Conservation (phyloP, 2,797 vertebrate species). For the Falco concolor region DNA sequence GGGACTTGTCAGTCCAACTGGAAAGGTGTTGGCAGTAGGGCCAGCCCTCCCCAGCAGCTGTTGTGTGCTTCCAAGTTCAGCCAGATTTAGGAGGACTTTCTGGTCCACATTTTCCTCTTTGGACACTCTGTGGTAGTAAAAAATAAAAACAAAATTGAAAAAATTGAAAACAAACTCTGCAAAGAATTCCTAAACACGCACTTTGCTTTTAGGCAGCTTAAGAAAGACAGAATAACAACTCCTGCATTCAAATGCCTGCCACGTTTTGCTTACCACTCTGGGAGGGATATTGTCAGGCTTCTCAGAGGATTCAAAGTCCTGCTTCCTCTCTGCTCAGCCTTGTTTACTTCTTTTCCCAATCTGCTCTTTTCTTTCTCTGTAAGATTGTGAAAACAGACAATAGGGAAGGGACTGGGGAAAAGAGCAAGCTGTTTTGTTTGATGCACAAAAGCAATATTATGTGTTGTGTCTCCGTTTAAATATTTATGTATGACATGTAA, state of each 20-base stretch:
- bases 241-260: not conserved
- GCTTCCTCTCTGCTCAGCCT: not conserved
- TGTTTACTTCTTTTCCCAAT: conserved; percentile 4
- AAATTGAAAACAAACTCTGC: not conserved
- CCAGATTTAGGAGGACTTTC: not conserved
- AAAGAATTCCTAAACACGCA: not conserved
- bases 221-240: not conserved
- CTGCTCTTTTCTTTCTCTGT: not conserved
- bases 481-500: not conserved
- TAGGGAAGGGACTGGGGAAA: not conserved
- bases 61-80: not conserved
- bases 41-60: not conserved
- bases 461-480: not conserved
- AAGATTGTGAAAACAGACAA: not conserved
- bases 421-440: not conserved
- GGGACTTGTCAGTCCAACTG: not conserved
- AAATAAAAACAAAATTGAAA: not conserved
- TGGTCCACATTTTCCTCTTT: not conserved
- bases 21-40: not conserved
- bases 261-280: not conserved
- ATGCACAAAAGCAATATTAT: not conserved
- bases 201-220: not conserved
- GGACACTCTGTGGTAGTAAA: not conserved
- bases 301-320: not conserved
- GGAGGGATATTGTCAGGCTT: not conserved